Base-by-base conservation (phyloP, 2,797 vertebrate genomes). In the Neosilurus mollespiculum region DNA sequence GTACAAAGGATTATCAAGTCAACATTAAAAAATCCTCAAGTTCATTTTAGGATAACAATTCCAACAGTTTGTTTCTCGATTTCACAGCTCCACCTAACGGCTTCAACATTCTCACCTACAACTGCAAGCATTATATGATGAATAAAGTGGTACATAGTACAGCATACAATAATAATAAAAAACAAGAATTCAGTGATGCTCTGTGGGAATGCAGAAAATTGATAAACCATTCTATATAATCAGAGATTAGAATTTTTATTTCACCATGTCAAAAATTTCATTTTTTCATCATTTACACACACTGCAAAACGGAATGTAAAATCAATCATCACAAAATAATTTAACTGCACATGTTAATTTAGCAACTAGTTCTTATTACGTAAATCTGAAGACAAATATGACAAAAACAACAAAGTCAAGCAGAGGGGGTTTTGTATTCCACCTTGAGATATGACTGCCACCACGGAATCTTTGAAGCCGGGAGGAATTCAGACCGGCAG, bases 371-470 rank as follows among this genome's bases (percentile, higher is more conserved):
- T 43, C 5, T 26, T 3, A 24, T 26, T 10, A 37, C 5, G 3
- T 51, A 49, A 78, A 6, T 51, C 8, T 64, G 26, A 26, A 64
- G n/a, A 12, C 58, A 43, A 43, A 64, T 43, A 4, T 18, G 18
- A 67, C 49, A 16, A 82, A n/a, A 43, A 43, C 43, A 43, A 53
- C 62, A 51, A 77, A 62, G 24, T 22, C 71, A 30, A 53, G n/a
- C 9, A 65, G 22, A 69, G 66, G 67, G 61, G 8, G 4, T 69
- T 26, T 16, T 18, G n/a, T 73, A 34, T 72, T 83, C 92, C 92
- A 90, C 89, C 88, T 89, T 90, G 91, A 87, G 91, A 81, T 34
- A 66, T 78, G 78, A 81, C 71, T 14, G 26, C 82, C 79, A 84
- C 71, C 56, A 66, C 18, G 78, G 70, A 83, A 56, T 81, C 54